phyloP scores from a whole-genome alignment of 2,888 invertebrate genomes.

The Salpingus planirostris region DNA sequence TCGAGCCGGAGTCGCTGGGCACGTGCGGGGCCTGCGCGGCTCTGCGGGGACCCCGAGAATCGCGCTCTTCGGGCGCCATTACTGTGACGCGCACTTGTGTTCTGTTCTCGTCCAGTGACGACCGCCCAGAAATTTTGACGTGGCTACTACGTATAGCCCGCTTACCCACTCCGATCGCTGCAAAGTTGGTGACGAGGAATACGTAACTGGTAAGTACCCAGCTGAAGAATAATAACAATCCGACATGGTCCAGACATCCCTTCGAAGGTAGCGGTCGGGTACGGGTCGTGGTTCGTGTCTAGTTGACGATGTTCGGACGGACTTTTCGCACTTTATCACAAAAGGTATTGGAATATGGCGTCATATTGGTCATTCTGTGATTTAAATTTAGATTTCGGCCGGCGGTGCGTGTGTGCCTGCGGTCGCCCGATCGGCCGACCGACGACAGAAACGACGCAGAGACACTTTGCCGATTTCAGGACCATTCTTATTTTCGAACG shows the following conservation, averaged over 20 bases:
- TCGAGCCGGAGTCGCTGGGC: constrained; percentile 2
- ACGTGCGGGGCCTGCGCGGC: constrained; percentile 10
- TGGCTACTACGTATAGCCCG: constrained; percentile 88
- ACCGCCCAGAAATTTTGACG: constrained; percentile 80
- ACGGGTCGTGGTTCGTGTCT: constrained; percentile 28
- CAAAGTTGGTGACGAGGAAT: constrained; percentile 91
- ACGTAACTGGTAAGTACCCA: constrained; percentile 84
- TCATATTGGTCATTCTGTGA: constrained; percentile 36
- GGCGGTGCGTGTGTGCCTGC: constrained; percentile 13
- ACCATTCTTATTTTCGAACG: too few species aligned
- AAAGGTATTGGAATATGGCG: constrained; percentile 46
- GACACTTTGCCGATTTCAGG: too few species aligned
- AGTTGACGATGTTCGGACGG: constrained; percentile 36
- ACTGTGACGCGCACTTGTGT: constrained; percentile 69
- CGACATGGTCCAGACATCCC: constrained; percentile 44
- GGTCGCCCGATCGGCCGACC: too few species aligned
- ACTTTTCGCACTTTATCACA: constrained; percentile 33
- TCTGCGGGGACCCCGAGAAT: constrained; percentile 24
- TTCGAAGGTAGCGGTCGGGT: constrained; percentile 23
- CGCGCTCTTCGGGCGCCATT: constrained; percentile 57
- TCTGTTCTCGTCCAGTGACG: constrained; percentile 72
- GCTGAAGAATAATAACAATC: constrained; percentile 54
- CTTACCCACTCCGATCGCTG: constrained; percentile 90
- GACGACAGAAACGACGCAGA: too few species aligned
- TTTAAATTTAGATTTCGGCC: constrained; percentile 36